Base-by-base conservation (phyloP, 2,888 invertebrate species). In the Gisinianus flammeolus region DNA sequence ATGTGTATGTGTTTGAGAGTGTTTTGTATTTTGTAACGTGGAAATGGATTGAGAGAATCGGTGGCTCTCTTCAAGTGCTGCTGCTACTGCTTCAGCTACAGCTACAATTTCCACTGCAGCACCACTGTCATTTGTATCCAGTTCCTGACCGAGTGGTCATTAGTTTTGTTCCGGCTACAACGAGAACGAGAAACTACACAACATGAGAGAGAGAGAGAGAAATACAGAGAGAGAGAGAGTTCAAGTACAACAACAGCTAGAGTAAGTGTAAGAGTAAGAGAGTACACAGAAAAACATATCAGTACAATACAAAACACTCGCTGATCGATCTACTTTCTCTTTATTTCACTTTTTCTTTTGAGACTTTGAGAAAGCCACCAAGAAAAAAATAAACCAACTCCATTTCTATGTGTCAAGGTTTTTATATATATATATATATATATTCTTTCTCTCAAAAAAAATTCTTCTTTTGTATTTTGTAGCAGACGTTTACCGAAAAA, bases 71-170 rank as follows among this genome's bases (percentile, higher is more conserved):
- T n/a, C n/a, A n/a, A n/a, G n/a, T n/a, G n/a, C n/a, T n/a, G n/a
- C n/a, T n/a, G n/a, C 35, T 35, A 35, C 35, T 8, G 35, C 35
- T 35, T 8, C 35, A 35, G 35, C 35, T 35, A 35, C 35, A 35
- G 35, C 35, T 35, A 35, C 35, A 35, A 5, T 5, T 35, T n/a
- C n/a, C n/a, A n/a, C n/a, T 67, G 24, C 67, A 33, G n/a, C 10
- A 10, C 1, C 44, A 24, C 44, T 35, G 68, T 44, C 44, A 67
- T 33, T 68, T 68, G 68, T 68, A 44, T 44, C 44, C 68, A 35
- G 22, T 68, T 44, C 31, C 44, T 35, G 24, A 19, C 33, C 68
- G 35, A 68, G 33, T 68, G 68, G 44, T 35, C 68, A 68, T 68
- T 68, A 68, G 68, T 68, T 66, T 66, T 66, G 19, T 66, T 58